These are phyloP conservation scores for Diaperis boleti DNA, from an alignment of 2,888 invertebrate species.

Conservation along the genomic window DNA sequence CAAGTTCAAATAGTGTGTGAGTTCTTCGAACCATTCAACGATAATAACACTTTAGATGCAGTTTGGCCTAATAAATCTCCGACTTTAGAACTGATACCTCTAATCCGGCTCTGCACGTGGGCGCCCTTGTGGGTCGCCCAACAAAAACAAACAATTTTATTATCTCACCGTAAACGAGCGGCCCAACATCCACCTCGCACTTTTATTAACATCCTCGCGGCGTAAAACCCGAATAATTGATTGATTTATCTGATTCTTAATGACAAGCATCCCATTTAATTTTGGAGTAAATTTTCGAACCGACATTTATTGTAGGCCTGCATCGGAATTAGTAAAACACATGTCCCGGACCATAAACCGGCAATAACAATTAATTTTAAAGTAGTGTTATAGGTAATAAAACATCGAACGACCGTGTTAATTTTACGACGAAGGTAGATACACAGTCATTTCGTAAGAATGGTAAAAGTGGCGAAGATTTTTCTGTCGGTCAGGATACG, in stretches of 20 bases:
- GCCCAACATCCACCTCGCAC: not conserved
- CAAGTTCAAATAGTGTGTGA: too few relatives aligned
- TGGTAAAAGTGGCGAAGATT: conserved; percentile 18
- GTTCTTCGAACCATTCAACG: too few relatives aligned
- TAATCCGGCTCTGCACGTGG: conserved; percentile 12
- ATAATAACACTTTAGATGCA: too few relatives aligned
- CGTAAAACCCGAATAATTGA: not conserved
- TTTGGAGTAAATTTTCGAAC: conserved; percentile 14
- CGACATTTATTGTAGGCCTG: conserved; percentile 17
- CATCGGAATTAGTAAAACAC: conserved; percentile 33
- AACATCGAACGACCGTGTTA: conserved; percentile 38
- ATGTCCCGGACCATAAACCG: conserved; percentile 30
- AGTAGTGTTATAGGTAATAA: conserved; percentile 36
- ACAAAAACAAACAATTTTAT: conserved; percentile 17
- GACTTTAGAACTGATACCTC: too few relatives aligned
- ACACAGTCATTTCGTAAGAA: conserved; percentile 30
- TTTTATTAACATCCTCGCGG: not conserved
- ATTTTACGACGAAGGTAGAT: conserved; percentile 33
- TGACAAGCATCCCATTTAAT: conserved; percentile 2
- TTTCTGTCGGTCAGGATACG: conserved; percentile 25
- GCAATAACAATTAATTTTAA: conserved; percentile 42
- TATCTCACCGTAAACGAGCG: not conserved
- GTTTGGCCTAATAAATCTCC: too few relatives aligned
- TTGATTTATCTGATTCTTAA: conserved; percentile 6
- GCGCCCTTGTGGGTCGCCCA: conserved; percentile 14